Percentiles rank a stretch among this genome's conserved stretches.
Evolutionary conservation across 2,797 vertebrate species (phyloP).

Genomic region (Melanotaenia pygmaea): DNA sequence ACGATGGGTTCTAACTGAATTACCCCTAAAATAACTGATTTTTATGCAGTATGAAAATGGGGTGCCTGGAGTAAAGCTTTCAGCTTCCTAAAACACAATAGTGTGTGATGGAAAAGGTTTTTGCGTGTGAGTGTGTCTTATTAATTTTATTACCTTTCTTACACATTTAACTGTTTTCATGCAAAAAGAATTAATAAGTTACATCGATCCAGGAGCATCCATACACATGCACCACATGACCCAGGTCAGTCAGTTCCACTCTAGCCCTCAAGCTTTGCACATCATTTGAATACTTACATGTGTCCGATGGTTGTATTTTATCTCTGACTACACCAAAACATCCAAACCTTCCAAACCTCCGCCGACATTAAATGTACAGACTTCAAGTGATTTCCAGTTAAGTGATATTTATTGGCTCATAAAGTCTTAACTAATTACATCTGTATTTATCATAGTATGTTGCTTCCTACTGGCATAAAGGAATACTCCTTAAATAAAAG

Average conservation of each 20-base stretch:
- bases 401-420: not conserved
- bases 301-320: conserved; percentile 14
- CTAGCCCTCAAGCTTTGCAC: not conserved
- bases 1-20: not conserved
- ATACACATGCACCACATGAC: conserved; percentile 4
- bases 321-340: not conserved
- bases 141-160: not conserved
- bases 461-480: conserved; percentile 40
- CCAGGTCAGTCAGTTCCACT: conserved; percentile 11
- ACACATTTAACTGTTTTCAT: not conserved
- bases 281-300: conserved; percentile 13
- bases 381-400: not conserved
- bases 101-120: not conserved
- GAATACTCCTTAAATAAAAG: conserved; percentile 28
- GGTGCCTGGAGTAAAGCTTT: not conserved
- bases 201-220: not conserved
- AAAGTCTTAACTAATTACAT: conserved; percentile 5
- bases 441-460: not conserved
- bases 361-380: not conserved
- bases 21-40: not conserved
- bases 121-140: not conserved
- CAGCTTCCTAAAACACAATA: not conserved
- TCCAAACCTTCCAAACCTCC: conserved; percentile 10
- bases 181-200: not conserved
- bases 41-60: conserved; percentile 22